A percentile compares a stretch with the other conserved stretches of the same genome.
Evolutionary conservation across 2,888 invertebrate species (phyloP).

Genomic region (Cynaeus angustus): DNA sequence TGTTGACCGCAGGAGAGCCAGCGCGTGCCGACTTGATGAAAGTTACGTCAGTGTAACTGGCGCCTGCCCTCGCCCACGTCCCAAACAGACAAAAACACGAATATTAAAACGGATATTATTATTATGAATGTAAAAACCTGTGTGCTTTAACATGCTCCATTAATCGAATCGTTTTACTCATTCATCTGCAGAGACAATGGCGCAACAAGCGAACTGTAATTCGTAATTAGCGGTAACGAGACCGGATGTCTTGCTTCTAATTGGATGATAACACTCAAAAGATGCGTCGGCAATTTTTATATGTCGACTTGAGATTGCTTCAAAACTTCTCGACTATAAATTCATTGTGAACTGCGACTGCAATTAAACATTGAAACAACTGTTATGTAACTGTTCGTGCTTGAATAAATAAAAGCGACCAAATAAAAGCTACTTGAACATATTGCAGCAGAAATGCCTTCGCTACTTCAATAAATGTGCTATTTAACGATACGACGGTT

Average conservation of each 20-base stretch:
- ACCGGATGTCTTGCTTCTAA: constrained; percentile 60
- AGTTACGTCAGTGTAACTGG: constrained; percentile 66
- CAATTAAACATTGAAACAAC: constrained; percentile 44
- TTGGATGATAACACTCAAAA: constrained; percentile 56
- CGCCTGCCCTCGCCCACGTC: constrained; percentile 64
- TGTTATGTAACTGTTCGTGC: constrained; percentile 44
- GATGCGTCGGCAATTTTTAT: constrained; percentile 40
- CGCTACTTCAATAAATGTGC: constrained; percentile 16
- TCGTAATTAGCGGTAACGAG: constrained; percentile 55
- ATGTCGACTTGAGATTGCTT: background rate
- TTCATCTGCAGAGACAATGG: constrained; percentile 18
- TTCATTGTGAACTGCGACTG: constrained; percentile 36
- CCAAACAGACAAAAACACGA: constrained; percentile 53
- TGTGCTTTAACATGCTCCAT: constrained; percentile 52
- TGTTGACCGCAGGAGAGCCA: constrained; percentile 55
- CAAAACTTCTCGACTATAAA: constrained; percentile 32
- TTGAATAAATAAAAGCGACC: constrained; percentile 37
- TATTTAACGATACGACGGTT: constrained; percentile 20
- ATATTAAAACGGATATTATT: constrained; percentile 56
- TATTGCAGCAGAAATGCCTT: constrained; percentile 8
- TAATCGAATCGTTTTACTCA: constrained; percentile 30
- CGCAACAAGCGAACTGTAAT: constrained; percentile 45
- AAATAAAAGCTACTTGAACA: constrained; percentile 15
- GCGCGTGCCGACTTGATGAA: constrained; percentile 65
- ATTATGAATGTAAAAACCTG: constrained; percentile 56